Evolutionary conservation across 1,140 invertebrate genomes (phyloP).

Genomic region (Heterodera carotae): DNA sequence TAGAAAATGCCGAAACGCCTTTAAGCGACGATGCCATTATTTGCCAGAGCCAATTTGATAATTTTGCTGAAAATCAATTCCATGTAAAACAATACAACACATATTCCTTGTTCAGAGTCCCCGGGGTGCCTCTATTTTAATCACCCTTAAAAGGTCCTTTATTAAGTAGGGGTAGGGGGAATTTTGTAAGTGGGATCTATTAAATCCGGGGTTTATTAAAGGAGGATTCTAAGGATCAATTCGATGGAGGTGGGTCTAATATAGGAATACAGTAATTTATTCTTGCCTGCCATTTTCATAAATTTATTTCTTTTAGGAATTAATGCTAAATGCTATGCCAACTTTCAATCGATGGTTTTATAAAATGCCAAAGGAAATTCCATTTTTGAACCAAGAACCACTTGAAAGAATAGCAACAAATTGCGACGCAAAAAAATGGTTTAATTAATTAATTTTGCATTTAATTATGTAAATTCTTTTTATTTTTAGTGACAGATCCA

Average conservation of each 20-base stretch:
- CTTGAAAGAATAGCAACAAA: constrained; percentile 2
- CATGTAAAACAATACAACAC: background rate
- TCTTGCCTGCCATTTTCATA: background rate
- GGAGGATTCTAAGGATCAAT: no score
- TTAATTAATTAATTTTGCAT: background rate
- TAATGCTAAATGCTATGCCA: background rate
- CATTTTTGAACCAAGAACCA: background rate
- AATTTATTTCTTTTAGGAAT: background rate
- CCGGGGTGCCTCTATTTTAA: no score
- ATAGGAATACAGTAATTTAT: no score
- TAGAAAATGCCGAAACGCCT: constrained; percentile 39
- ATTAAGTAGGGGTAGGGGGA: no score
- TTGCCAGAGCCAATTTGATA: background rate
- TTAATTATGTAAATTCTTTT: background rate
- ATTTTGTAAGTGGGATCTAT: no score
- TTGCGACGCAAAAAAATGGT: constrained; percentile 9
- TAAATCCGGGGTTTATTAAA: no score
- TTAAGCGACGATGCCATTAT: background rate
- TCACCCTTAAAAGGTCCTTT: no score
- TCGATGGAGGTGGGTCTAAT: no score
- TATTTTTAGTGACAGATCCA: background rate
- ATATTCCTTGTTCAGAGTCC: no score
- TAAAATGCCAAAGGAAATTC: constrained; percentile 4
- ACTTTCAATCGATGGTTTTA: background rate
- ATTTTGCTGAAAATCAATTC: background rate